These are phyloP conservation scores for Phengaris alcon DNA, from an alignment of 2,888 invertebrate species.

Conservation along the genomic window DNA sequence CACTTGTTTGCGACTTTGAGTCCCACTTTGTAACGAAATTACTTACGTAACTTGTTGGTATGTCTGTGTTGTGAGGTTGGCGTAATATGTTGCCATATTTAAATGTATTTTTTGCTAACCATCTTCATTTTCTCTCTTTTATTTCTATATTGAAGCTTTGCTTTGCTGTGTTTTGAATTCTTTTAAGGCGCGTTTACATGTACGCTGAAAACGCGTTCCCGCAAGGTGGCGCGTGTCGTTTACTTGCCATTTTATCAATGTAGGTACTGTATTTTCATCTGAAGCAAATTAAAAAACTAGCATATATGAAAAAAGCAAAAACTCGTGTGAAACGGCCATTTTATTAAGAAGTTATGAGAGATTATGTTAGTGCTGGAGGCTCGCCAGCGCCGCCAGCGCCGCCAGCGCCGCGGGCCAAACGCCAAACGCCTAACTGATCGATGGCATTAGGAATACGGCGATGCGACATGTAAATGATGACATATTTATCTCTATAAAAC, in stretches of 20 bases:
- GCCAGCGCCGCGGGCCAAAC: slow-evolving; percentile 27
- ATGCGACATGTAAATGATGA: slow-evolving; percentile 31
- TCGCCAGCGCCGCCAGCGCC: no score
- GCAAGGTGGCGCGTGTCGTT: no score
- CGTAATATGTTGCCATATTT: background rate
- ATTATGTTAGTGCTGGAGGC: slow-evolving; percentile 42
- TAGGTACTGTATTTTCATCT: no score
- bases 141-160: background rate
- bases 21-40: background rate
- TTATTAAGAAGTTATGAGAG: slow-evolving; percentile 36
- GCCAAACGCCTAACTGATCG: slow-evolving; percentile 45
- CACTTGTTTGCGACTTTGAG: slow-evolving; percentile 15
- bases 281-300: background rate
- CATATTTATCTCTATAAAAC: background rate
- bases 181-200: background rate
- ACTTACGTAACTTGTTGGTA: slow-evolving; percentile 5
- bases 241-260: no score
- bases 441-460: slow-evolving; percentile 41
- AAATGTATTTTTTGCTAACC: background rate
- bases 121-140: background rate
- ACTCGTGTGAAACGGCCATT: background rate
- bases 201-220: no score
- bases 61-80: background rate
- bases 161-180: background rate
- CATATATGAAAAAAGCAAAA: background rate